phyloP scores from a whole-genome alignment of 2,113 vertebrate species.

The Apodemus speciosus region DNA sequence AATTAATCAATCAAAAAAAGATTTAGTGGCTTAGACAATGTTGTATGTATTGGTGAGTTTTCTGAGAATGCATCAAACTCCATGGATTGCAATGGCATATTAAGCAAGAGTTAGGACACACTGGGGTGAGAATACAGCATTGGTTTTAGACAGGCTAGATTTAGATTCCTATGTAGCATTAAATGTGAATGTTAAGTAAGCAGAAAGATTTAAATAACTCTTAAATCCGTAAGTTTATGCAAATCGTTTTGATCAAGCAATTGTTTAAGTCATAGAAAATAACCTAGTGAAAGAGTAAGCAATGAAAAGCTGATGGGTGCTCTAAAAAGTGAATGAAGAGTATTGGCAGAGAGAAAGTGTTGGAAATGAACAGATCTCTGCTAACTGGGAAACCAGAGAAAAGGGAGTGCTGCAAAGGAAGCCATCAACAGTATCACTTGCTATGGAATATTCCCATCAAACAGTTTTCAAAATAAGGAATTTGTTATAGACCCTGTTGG shows the following conservation, averaged over 20 bases:
- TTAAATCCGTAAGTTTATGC: neutral
- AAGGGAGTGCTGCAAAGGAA: neutral
- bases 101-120: neutral
- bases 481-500: neutral
- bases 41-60: neutral
- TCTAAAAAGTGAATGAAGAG: neutral
- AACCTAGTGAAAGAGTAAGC: neutral
- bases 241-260: neutral
- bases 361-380: neutral
- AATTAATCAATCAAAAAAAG: too few species aligned
- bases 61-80: neutral
- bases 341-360: neutral
- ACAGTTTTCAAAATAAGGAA: constrained; percentile 11
- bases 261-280: neutral
- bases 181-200: neutral
- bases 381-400: neutral
- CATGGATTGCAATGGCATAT: neutral
- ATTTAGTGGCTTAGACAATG: neutral
- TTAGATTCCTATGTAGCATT: neutral
- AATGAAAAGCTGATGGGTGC: neutral
- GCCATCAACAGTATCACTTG: neutral
- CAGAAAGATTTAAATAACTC: neutral
- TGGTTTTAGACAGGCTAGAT: neutral
- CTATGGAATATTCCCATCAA: neutral
- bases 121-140: neutral